Evolutionary conservation across 2,888 invertebrate species (phyloP), one percentile per base, ranked within the genome.

Genomic region (Marasmarcha lunaedactyla): DNA sequence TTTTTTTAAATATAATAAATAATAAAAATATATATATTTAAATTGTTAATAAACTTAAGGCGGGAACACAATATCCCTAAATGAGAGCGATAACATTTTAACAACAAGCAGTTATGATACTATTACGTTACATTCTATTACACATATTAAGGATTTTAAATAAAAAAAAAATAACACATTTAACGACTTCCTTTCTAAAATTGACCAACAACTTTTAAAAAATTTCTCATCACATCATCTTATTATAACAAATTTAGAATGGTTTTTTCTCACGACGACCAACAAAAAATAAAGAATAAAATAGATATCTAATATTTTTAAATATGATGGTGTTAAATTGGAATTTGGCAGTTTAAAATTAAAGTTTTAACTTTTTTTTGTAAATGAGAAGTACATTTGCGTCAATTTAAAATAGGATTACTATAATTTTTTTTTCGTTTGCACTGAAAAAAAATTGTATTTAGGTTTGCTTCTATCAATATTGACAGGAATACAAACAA

Each of bases 241-340:
- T 38, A 52, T 64, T 61, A 58, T 47, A 57, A 59, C 63, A 65
- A 71, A 69, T 74, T 73, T 72, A 71, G 69, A 72, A 72, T 63
- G 57, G 59, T 5, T 5, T 20, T 20, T 20, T 20, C 3, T 20
- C 7, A 5, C n/a, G 7, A 20, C 3, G 3, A 20, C 20, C 46
- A 51, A 47, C 50, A 40, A 45, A 47, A 54, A 46, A 42, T 47
- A 54, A 50, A 57, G 49, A 46, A 44, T 46, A 52, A 62, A 64
- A 63, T 64, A 69, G 63, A 67, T 59, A 47, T 45, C 49, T 48
- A 43, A 46, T 47, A 50, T 47, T 50, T 53, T 47, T 46, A 44
- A 43, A 36, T 38, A 42, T 37, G 48, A 46, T 56, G 45, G 47
- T 42, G 46, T 46, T 42, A 46, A 37, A 43, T 43, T 46, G 49